Conservation (phyloP, 2,888 invertebrate species). For the Apotomis capreana region DNA sequence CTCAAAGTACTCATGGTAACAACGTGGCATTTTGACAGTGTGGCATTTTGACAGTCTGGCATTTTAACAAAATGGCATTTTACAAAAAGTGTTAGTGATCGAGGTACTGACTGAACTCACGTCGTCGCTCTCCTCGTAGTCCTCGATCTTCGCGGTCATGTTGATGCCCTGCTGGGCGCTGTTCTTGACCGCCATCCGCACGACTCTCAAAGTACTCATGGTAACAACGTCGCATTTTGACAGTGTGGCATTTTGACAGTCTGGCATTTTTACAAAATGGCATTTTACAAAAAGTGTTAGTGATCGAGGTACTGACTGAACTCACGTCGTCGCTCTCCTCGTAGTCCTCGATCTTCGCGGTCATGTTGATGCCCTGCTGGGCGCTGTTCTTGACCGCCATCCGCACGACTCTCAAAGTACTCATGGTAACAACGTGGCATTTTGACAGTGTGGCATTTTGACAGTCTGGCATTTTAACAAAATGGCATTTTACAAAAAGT, state of each 20-base stretch:
- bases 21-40: no score
- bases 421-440: constrained; percentile 78
- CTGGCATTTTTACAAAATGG: no score
- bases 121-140: constrained; percentile 86
- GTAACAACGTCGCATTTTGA: constrained; percentile 49
- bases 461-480: no score
- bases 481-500: neutral
- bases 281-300: neutral
- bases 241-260: no score
- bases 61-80: no score
- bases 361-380: constrained; percentile 85
- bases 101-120: constrained; percentile 48
- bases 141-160: constrained; percentile 85
- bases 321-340: constrained; percentile 86
- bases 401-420: constrained; percentile 90
- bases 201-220: constrained; percentile 92
- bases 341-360: constrained; percentile 84
- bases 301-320: neutral
- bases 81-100: neutral
- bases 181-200: constrained; percentile 86
- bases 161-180: constrained; percentile 85
- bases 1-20: constrained; percentile 90
- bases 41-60: no score
- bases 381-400: constrained; percentile 85
- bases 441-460: no score